These are phyloP conservation scores for Panopea generosa DNA, from an alignment of 2,888 invertebrate species.

Conservation along the genomic window DNA sequence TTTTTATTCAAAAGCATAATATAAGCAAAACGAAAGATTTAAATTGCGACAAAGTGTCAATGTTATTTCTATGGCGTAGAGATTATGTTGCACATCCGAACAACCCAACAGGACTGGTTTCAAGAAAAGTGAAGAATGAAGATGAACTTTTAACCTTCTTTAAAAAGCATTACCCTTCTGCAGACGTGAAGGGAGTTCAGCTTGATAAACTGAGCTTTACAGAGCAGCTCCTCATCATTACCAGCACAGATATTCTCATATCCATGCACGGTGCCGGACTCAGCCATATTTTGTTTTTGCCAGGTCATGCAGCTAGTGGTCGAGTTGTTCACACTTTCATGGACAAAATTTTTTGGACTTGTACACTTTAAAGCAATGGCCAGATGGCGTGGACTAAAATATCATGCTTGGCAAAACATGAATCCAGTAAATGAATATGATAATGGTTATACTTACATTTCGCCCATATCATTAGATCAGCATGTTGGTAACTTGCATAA, in stretches of 20 bases:
- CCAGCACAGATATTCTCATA: conserved; percentile 81
- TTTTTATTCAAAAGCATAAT: conserved; percentile 74
- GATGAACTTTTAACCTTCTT: conserved; percentile 78
- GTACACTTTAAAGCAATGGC: conserved; percentile 81
- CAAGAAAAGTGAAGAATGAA: conserved; percentile 83
- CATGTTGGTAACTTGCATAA: conserved; percentile 19
- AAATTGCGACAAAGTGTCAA: conserved; percentile 75
- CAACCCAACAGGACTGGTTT: conserved; percentile 80
- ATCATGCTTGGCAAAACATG: conserved; percentile 80
- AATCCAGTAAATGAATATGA: conserved; percentile 71
- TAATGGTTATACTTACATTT: conserved; percentile 71
- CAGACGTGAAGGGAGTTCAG: conserved; percentile 76
- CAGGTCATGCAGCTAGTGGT: conserved; percentile 79
- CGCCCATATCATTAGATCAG: conserved; percentile 53
- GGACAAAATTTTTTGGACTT: conserved; percentile 51
- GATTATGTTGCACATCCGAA: conserved; percentile 83
- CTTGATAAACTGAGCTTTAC: conserved; percentile 79
- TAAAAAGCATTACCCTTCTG: conserved; percentile 61
- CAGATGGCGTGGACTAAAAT: conserved; percentile 80
- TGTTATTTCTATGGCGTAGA: conserved; percentile 82
- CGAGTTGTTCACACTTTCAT: conserved; percentile 82
- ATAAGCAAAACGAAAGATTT: conserved; percentile 47
- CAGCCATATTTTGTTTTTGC: conserved; percentile 82
- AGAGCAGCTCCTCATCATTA: conserved; percentile 77
- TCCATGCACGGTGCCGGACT: conserved; percentile 85